Base-by-base conservation (phyloP, 2,888 invertebrate genomes). In the Cartodere bifasciata region DNA sequence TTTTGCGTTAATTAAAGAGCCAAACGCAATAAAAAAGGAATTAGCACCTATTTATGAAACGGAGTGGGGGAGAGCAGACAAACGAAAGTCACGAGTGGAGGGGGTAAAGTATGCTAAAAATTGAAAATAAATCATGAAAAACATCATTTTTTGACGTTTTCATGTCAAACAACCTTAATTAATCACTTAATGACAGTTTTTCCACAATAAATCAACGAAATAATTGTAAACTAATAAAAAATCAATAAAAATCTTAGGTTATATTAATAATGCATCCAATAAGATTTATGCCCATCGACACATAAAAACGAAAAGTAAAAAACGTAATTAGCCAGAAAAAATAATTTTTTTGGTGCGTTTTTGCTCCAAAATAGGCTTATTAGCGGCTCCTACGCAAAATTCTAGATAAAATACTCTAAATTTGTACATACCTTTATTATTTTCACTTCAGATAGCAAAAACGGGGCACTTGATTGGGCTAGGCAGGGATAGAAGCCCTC, bases 331-430 rank as follows among this genome's bases (percentile, higher is more conserved):
- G 33, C 30, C 21, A 27, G 22, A 39, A 45, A 46, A 45, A 41
- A 38, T 26, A 36, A 30, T 37, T 35, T 46, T 51, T 49, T 45
- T 34, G 30, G 36, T 38, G 38, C 40, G 40, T 35, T 49, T 48
- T 45, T 23, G 24, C 31, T 31, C 34, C 23, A 30, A 31, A 47
- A 45, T 46, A 43, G 36, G 45, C 48, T 39, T 45, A 39, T 46
- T 43, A 49, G 45, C 47, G 45, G 52, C 47, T 48, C 53, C 53
- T 53, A 49, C 50, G 49, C 52, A 50, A 53, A 53, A 57, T 59
- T 56, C 57, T 52, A 48, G 50, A 53, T 59, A 59, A 60, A 60
- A 60, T 58, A 58, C 54, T 58, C 60, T 59, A 60, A 60, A 59
- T 60, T 44, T 59, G 56, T 59, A 60, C 60, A 53, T 60, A 60